Evolutionary conservation across 2,113 vertebrate genomes (phyloP).

Genomic region (Oreocharis arfaki): DNA sequence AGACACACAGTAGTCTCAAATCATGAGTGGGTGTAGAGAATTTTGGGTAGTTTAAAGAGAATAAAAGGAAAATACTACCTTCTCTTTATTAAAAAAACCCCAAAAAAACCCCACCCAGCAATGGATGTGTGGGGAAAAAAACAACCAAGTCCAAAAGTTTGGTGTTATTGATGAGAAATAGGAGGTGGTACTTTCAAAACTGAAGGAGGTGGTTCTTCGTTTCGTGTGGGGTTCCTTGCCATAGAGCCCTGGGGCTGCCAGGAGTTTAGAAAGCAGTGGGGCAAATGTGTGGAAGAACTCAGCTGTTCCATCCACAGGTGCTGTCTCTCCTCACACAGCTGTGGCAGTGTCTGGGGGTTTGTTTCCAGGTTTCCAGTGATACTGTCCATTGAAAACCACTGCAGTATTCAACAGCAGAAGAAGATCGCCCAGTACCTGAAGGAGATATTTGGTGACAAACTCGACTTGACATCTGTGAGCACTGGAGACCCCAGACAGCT

Average conservation of each 20-base stretch:
- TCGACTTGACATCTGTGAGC: conserved; percentile 81
- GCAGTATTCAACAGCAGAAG: conserved; percentile 92
- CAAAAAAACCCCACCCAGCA: too few relatives aligned
- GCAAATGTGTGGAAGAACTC: background rate
- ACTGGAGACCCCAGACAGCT: conserved; percentile 81
- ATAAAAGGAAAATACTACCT: background rate
- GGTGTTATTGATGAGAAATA: background rate
- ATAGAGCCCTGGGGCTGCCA: background rate
- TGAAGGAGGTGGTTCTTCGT: background rate
- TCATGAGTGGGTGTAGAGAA: background rate
- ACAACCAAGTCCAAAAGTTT: background rate
- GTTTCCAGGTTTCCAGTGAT: conserved; percentile 87
- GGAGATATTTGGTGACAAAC: conserved; percentile 88
- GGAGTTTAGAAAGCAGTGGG: background rate
- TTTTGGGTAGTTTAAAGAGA: background rate
- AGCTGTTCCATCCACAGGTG: background rate
- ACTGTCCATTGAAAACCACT: conserved; percentile 96
- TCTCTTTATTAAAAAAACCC: background rate
- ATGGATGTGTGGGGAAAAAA: background rate
- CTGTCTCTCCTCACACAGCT: background rate
- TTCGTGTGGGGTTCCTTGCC: background rate
- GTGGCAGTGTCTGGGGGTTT: background rate
- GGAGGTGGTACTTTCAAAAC: background rate
- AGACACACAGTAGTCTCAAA: background rate
- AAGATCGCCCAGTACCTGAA: conserved; percentile 94